phyloP scores from a whole-genome alignment of 2,113 vertebrate species.

The Peromyscus leucopus region DNA sequence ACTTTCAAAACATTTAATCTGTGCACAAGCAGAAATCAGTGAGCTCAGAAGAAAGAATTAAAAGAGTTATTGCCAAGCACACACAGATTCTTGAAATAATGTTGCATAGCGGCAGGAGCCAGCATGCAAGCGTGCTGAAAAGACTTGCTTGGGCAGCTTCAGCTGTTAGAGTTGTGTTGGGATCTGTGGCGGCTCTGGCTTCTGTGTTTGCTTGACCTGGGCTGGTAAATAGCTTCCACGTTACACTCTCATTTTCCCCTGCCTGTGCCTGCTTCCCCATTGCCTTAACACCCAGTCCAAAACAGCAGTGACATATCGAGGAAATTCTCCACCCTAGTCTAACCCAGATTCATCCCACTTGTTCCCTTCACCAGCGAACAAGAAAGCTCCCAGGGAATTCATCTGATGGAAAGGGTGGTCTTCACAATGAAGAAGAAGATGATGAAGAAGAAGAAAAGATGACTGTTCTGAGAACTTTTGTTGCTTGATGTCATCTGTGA shows the following conservation, averaged over 20 bases:
- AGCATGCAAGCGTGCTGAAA: too few species aligned
- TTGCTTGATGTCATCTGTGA: background rate
- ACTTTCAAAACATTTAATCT: slow-evolving; percentile 40
- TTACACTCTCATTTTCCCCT: background rate
- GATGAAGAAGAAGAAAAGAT: background rate
- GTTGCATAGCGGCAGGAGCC: background rate
- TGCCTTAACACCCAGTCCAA: background rate
- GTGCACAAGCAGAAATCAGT: background rate
- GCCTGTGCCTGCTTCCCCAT: background rate
- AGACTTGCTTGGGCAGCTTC: background rate
- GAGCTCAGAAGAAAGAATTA: background rate
- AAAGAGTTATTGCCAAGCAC: background rate
- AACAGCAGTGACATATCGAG: background rate
- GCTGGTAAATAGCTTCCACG: background rate
- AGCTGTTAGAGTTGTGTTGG: background rate
- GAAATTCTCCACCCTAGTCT: background rate
- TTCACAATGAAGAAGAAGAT: background rate
- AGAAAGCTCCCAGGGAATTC: slow-evolving; percentile 7
- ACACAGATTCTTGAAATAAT: background rate
- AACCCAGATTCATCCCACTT: background rate
- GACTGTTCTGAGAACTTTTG: background rate
- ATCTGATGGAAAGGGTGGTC: background rate
- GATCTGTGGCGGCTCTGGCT: background rate
- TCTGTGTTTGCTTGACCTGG: background rate
- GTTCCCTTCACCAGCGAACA: background rate